Percentiles rank a stretch among this genome's conserved stretches.
These are phyloP conservation scores for Delphinus delphis DNA, from an alignment of 2,113 vertebrate genomes.

Conservation along the genomic window DNA sequence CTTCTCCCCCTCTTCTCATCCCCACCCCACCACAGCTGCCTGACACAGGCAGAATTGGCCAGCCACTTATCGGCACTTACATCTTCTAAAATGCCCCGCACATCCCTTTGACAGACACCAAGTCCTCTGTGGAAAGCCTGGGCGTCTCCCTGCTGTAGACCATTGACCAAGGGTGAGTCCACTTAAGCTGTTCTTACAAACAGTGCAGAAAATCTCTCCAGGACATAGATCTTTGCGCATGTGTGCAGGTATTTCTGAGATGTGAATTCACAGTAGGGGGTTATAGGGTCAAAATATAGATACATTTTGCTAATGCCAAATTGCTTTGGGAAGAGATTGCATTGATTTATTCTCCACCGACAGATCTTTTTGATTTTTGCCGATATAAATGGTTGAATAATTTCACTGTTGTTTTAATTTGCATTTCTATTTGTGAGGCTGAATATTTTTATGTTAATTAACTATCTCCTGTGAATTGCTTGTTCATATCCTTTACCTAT, in stretches of 20 bases:
- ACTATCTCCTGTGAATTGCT: not conserved
- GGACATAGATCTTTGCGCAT: not conserved
- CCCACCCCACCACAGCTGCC: too few species aligned
- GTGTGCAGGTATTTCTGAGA: not conserved
- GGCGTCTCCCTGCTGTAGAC: conserved; percentile 74
- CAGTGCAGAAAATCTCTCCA: not conserved
- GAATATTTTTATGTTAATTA: not conserved
- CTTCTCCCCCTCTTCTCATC: too few species aligned
- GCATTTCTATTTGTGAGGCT: not conserved
- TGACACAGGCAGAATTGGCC: too few species aligned
- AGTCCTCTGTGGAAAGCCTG: conserved; percentile 82
- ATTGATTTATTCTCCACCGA: not conserved
- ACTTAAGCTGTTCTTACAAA: not conserved
- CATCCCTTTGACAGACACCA: conserved; percentile 74
- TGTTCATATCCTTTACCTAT: not conserved
- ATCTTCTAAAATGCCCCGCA: conserved; percentile 81
- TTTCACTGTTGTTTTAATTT: not conserved
- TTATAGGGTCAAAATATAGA: not conserved
- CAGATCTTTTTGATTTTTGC: not conserved
- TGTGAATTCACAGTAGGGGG: not conserved
- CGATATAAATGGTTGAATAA: not conserved
- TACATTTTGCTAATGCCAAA: not conserved
- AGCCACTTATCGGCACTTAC: conserved; percentile 72
- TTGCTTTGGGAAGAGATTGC: not conserved
- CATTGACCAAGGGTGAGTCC: conserved; percentile 79